A percentile compares a stretch with the other conserved stretches of the same genome.
Evolutionary conservation across 2,797 vertebrate species (phyloP).

Genomic region (Potorous gilbertii): DNA sequence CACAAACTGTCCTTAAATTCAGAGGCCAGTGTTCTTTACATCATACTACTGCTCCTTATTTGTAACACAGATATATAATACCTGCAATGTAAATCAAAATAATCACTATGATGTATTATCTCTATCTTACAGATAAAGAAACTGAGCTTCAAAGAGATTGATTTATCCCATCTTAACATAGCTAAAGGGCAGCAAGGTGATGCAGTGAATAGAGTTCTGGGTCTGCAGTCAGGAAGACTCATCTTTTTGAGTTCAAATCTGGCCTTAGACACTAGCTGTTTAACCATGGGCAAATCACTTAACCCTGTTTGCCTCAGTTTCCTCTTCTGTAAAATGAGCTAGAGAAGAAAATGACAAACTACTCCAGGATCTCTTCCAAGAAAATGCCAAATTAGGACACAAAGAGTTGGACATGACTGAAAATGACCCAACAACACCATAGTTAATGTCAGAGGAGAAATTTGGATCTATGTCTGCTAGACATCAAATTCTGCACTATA

Average conservation of each 20-base stretch:
- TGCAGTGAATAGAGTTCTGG: neutral
- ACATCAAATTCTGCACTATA: neutral
- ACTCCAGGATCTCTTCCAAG: neutral
- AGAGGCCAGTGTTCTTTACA: neutral
- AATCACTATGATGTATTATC: neutral
- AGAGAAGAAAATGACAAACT: neutral
- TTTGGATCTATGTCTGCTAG: neutral
- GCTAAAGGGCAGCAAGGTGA: neutral
- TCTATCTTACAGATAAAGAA: neutral
- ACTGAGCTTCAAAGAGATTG: neutral
- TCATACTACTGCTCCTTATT: neutral
- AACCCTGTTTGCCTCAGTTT: neutral
- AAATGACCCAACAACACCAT: neutral
- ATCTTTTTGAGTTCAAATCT: neutral
- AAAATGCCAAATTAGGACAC: neutral
- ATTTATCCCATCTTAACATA: neutral
- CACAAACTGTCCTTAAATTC: neutral
- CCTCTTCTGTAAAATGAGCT: conserved; percentile 2
- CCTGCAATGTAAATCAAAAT: neutral
- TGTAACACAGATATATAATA: neutral
- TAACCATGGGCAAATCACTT: conserved; percentile 12
- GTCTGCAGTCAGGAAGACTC: neutral
- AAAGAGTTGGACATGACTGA: neutral
- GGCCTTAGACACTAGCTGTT: neutral
- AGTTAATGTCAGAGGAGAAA: neutral